These are phyloP conservation scores for Andrena trimmerana DNA, from an alignment of 2,888 invertebrate genomes.

Conservation along the genomic window DNA sequence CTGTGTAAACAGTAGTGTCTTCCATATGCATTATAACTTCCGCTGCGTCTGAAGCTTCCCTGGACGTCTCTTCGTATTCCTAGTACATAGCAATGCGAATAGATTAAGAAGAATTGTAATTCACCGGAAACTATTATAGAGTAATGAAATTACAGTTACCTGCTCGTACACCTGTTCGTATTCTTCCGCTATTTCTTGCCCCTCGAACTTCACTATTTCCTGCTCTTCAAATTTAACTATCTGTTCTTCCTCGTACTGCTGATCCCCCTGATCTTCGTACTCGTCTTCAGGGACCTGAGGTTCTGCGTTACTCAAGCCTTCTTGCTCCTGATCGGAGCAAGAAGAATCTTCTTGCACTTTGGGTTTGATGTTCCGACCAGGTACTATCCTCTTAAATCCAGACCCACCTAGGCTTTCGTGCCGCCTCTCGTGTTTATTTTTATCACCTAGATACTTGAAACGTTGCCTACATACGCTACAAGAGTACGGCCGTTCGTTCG, in stretches of 20 bases:
- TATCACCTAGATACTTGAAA: slow-evolving; percentile 84
- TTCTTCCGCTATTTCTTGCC: slow-evolving; percentile 71
- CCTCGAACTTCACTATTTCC: slow-evolving; percentile 69
- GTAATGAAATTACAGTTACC: slow-evolving; percentile 46
- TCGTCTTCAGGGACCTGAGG: slow-evolving; percentile 61
- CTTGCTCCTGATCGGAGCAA: slow-evolving; percentile 76
- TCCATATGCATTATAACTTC: slow-evolving; percentile 83
- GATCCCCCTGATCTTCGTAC: slow-evolving; percentile 62
- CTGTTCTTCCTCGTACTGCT: slow-evolving; percentile 64
- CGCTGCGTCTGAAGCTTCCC: slow-evolving; percentile 79
- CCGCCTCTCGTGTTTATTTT: slow-evolving; percentile 83
- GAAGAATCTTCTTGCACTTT: slow-evolving; percentile 71
- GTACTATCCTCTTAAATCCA: slow-evolving; percentile 83
- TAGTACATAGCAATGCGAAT: slow-evolving; percentile 52
- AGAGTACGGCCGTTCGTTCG: slow-evolving; percentile 83
- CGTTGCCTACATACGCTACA: slow-evolving; percentile 82
- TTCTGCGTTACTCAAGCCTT: slow-evolving; percentile 53
- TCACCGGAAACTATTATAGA: not conserved
- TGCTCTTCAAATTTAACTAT: slow-evolving; percentile 69
- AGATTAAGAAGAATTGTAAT: not conserved
- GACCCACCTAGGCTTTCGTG: slow-evolving; percentile 83
- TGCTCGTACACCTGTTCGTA: slow-evolving; percentile 76
- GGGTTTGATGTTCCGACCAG: slow-evolving; percentile 78
- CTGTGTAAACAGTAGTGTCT: slow-evolving; percentile 82
- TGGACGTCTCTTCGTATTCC: slow-evolving; percentile 82